phyloP scores from a whole-genome alignment of 2,797 vertebrate genomes.

The Falco peregrinus region DNA sequence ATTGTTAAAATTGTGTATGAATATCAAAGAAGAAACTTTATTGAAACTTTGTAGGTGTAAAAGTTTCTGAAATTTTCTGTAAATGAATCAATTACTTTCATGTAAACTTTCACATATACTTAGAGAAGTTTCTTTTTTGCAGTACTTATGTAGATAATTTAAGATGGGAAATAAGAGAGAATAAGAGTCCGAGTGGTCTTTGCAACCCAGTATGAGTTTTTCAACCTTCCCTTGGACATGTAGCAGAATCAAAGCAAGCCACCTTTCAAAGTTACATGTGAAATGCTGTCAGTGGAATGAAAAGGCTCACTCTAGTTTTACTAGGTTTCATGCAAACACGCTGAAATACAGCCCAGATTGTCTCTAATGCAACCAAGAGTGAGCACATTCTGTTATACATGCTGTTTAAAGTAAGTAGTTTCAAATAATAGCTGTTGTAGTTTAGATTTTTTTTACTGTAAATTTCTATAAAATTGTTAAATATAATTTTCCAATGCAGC shows the following conservation, averaged over 20 bases:
- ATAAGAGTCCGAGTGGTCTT: background rate
- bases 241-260: background rate
- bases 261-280: background rate
- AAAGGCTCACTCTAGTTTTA: background rate
- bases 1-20: background rate
- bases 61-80: background rate
- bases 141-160: background rate
- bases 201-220: background rate
- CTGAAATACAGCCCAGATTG: background rate
- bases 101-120: background rate
- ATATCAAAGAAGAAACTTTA: background rate
- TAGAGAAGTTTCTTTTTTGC: background rate
- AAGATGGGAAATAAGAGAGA: background rate
- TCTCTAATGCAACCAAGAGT: background rate
- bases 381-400: background rate
- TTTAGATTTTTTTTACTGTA: background rate
- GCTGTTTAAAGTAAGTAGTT: background rate
- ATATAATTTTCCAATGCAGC: background rate
- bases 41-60: background rate
- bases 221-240: background rate
- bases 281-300: background rate
- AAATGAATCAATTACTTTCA: background rate
- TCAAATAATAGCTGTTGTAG: background rate
- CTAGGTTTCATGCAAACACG: background rate
- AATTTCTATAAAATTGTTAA: background rate